Percentiles rank a stretch among this genome's conserved stretches.
Evolutionary conservation across 2,797 vertebrate species (phyloP).

Genomic region (Oryzias sinensis): DNA sequence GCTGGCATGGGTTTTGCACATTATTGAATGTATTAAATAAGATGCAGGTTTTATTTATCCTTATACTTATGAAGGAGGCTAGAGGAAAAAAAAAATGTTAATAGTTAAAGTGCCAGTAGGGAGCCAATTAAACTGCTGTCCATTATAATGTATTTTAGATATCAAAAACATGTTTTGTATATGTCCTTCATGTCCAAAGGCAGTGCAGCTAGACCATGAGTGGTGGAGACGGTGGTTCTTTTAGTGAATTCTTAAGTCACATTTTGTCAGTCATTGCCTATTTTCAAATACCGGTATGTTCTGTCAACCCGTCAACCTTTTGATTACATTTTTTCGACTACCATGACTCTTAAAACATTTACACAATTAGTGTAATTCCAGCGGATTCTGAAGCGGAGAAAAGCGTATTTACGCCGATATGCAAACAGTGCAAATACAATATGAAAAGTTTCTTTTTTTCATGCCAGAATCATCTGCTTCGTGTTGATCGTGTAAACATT

Average conservation of each 20-base stretch:
- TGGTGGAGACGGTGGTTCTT: constrained; percentile 3
- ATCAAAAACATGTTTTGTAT: constrained; percentile 15
- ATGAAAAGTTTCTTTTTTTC: too few species aligned
- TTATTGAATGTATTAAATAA: constrained; percentile 15
- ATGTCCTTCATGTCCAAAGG: constrained; percentile 7
- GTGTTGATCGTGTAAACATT: too few species aligned
- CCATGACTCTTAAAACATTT: too few species aligned
- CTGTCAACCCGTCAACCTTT: too few species aligned
- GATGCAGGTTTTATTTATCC: constrained; percentile 31
- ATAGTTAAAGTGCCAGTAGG: constrained; percentile 10
- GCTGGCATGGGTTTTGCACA: constrained; percentile 11
- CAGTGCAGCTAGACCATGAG: neutral
- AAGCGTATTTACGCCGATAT: too few species aligned
- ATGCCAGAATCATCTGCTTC: too few species aligned
- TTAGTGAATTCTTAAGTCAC: neutral
- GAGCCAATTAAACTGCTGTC: constrained; percentile 30
- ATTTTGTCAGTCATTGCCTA: too few species aligned
- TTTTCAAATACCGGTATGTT: too few species aligned
- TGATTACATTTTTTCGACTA: too few species aligned
- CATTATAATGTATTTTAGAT: constrained; percentile 11
- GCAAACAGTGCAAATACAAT: too few species aligned
- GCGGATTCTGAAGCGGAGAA: too few species aligned
- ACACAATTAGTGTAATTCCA: too few species aligned
- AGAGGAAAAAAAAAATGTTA: constrained; percentile 24
- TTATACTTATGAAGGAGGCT: constrained; percentile 23